Evolutionary conservation across 92 coral and sea anemone species (phyloP).

Genomic region (Montipora capitata): DNA sequence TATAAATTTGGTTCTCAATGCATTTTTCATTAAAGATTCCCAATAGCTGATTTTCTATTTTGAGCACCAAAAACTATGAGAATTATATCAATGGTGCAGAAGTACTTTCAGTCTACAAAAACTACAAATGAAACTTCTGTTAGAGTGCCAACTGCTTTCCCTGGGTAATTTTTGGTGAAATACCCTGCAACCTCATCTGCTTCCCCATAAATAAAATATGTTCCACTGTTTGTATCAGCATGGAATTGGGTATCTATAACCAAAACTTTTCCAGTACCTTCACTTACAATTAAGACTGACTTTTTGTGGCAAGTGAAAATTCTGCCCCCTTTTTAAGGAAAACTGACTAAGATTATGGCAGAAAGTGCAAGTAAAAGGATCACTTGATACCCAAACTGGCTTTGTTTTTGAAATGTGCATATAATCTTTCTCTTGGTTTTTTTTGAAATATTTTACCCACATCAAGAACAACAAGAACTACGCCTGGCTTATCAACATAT

Average conservation of each 20-base stretch:
- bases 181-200: constrained; percentile 30
- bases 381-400: constrained; percentile 42
- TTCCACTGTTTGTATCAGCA: constrained; percentile 32
- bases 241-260: constrained; percentile 41
- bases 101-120: background rate
- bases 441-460: constrained; percentile 13
- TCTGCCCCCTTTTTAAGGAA: constrained; percentile 12
- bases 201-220: constrained; percentile 24
- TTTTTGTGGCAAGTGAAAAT: constrained; percentile 6
- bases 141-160: constrained; percentile 32
- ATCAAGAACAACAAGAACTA: constrained; percentile 15
- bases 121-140: constrained; percentile 34
- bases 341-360: constrained; percentile 25
- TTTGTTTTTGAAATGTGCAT: constrained; percentile 26
- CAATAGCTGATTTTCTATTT: background rate
- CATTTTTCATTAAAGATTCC: too few relatives aligned
- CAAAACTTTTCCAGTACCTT: constrained; percentile 27
- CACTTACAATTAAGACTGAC: constrained; percentile 33
- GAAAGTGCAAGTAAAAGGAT: constrained; percentile 35
- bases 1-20: too few relatives aligned
- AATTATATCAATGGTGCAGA: background rate
- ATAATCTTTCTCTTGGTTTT: background rate
- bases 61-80: constrained; percentile 1
- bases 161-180: constrained; percentile 19
- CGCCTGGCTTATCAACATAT: constrained; percentile 21